Base-by-base conservation (phyloP, 1,140 invertebrate species). In the Drosophila leontia region DNA sequence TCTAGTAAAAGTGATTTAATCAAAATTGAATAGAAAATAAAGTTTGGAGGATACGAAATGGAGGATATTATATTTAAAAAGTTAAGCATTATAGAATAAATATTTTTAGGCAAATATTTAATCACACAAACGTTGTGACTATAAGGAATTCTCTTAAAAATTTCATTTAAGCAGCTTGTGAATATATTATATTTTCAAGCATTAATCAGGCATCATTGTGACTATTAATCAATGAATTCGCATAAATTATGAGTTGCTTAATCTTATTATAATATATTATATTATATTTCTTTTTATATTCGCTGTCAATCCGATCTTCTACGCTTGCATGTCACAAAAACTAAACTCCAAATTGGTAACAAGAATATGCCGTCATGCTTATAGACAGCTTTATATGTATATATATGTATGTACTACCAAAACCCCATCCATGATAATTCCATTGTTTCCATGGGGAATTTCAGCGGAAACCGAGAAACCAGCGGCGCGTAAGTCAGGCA, bases 401-500 rank as follows among this genome's bases (percentile, higher is more conserved):
- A 41, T 26, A 37, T 51, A 37, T 17, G 15, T 51, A 37, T 17
- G 15, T 48, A 26, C 13, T n/a, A 17, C 50, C 51, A 1, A 23
- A 39, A 19, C 19, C 8, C 19, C 51, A 64, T 37, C 45, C 53
- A 37, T 77, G 63, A 78, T 77, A 57, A 69, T 77, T 77, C 50
- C 75, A 78, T 78, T 78, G 75, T 78, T 60, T 78, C 74, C 75
- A 48, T 44, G 62, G 63, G 63, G 63, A 72, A 74, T 74, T 72
- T 74, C 48, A 61, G 45, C 56, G 75, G 75, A 45, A 75, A 37
- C 55, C 63, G 50, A 82, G 69, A 77, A 82, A 65, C 61, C 70
- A 82, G 60, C 81, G 50, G 61, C 82, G 82, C 82, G 82, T 85
- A 85, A 85, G 78, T 79, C 75, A 76, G 69, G 82, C 82, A 82